phyloP scores from a whole-genome alignment of 2,797 vertebrate genomes.

The Anniella stebbinsi region DNA sequence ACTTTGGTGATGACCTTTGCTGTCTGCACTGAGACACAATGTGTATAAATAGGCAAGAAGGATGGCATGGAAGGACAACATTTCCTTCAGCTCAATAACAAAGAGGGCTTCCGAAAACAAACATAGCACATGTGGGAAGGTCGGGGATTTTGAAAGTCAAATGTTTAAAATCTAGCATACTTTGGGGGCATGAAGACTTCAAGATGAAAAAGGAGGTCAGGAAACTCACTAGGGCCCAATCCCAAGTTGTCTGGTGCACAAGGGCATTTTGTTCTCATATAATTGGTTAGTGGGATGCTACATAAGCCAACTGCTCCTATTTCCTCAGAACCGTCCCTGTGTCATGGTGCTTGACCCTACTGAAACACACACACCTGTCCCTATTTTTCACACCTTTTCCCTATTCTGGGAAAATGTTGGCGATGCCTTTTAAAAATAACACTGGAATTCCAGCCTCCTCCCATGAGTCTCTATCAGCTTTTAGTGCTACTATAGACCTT shows the following conservation, averaged over 20 bases:
- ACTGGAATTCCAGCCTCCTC: neutral
- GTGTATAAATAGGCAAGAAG: constrained; percentile 65
- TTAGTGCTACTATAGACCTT: no score
- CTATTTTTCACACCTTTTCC: neutral
- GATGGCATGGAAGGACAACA: constrained; percentile 38
- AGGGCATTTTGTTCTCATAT: neutral
- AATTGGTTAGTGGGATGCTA: neutral
- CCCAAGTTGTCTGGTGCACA: fast-evolving
- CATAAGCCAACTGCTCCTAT: no score
- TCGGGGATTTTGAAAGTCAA: neutral
- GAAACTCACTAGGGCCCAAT: no score
- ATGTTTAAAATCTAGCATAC: fast-evolving
- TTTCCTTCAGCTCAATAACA: constrained; percentile 52
- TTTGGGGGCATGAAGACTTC: neutral
- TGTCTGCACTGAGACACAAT: constrained; percentile 44
- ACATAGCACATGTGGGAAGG: neutral
- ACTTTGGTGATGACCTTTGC: constrained; percentile 69
- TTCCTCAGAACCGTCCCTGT: neutral
- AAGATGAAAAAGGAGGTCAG: neutral
- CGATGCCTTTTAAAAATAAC: neutral
- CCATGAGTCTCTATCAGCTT: neutral
- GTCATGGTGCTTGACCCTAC: neutral
- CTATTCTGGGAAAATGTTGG: neutral
- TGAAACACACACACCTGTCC: neutral
- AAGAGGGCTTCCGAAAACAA: constrained; percentile 56